A percentile compares a stretch with the other conserved stretches of the same genome.
Evolutionary conservation across 2,113 vertebrate genomes (phyloP).

Genomic region (Eptesicus fuscus): DNA sequence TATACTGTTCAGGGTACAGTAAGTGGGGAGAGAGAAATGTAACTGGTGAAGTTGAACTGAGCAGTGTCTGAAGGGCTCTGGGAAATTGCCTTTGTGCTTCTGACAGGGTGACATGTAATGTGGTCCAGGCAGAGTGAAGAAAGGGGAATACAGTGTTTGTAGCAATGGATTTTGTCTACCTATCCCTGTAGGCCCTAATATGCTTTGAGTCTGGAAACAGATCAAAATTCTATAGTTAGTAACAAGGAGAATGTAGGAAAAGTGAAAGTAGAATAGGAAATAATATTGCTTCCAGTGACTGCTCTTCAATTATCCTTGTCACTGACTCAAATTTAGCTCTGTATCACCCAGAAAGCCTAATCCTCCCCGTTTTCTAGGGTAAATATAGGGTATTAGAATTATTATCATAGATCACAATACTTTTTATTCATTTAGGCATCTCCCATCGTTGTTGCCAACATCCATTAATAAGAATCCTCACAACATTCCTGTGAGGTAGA

Average conservation of each 20-base stretch:
- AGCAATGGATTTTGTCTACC: neutral
- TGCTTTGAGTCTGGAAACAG: neutral
- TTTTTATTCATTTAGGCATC: conserved; percentile 34
- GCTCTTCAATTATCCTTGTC: conserved; percentile 37
- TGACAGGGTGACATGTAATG: conserved; percentile 34
- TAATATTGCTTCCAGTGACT: conserved; percentile 21
- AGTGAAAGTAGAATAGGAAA: conserved; percentile 9
- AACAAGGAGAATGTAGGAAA: neutral
- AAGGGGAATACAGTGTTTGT: neutral
- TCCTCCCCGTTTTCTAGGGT: neutral
- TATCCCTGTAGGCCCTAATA: neutral
- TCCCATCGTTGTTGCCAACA: conserved; percentile 29
- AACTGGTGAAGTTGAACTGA: conserved; percentile 6
- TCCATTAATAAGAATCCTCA: conserved; percentile 56
- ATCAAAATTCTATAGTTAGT: neutral
- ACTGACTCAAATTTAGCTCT: conserved; percentile 27
- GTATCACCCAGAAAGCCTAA: conserved; percentile 3
- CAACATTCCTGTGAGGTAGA: conserved; percentile 66
- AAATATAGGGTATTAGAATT: conserved; percentile 26
- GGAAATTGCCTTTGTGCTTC: conserved; percentile 54
- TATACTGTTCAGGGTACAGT: conserved; percentile 31
- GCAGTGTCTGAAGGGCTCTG: neutral
- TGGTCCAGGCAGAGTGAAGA: conserved; percentile 16
- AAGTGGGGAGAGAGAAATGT: conserved; percentile 7
- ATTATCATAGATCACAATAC: conserved; percentile 41